Percentiles rank a stretch among this genome's conserved stretches.
Evolutionary conservation across 2,888 invertebrate species (phyloP).

Genomic region (Protophormia terraenovae): DNA sequence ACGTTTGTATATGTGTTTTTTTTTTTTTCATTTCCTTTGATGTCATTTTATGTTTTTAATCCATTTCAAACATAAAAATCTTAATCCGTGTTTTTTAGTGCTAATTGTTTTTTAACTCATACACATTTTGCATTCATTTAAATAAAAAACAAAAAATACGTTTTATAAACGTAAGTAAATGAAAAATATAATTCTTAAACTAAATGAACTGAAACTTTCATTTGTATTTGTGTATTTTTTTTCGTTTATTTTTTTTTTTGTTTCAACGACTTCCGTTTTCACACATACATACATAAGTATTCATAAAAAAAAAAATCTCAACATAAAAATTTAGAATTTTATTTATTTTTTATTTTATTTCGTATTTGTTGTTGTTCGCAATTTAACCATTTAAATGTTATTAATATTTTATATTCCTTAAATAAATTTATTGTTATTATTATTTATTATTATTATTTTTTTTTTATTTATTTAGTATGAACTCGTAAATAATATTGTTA

Average conservation of each 20-base stretch:
- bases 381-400: conserved; percentile 29
- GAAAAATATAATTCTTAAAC: not conserved
- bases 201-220: conserved; percentile 45
- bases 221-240: not conserved
- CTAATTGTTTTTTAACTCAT: conserved; percentile 59
- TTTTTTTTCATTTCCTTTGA: conserved; percentile 63
- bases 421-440: conserved; percentile 26
- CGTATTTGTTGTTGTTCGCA: conserved; percentile 8
- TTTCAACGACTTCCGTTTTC: conserved; percentile 13
- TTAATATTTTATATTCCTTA: not conserved
- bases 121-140: conserved; percentile 44
- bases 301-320: no score
- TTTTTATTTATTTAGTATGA: not conserved
- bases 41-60: conserved; percentile 67
- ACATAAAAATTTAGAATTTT: conserved; percentile 12
- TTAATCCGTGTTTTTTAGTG: conserved; percentile 61
- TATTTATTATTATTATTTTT: not conserved
- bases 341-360: not conserved
- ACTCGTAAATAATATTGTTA: conserved; percentile 42
- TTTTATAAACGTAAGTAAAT: not conserved
- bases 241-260: no score
- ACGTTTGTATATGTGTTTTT: conserved; percentile 55
- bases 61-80: conserved; percentile 70
- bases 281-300: conserved; percentile 10
- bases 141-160: not conserved